Evolutionary conservation across 2,797 vertebrate species (phyloP), one percentile per base, ranked within the genome.

Genomic region (Acipenser transmontanus): DNA sequence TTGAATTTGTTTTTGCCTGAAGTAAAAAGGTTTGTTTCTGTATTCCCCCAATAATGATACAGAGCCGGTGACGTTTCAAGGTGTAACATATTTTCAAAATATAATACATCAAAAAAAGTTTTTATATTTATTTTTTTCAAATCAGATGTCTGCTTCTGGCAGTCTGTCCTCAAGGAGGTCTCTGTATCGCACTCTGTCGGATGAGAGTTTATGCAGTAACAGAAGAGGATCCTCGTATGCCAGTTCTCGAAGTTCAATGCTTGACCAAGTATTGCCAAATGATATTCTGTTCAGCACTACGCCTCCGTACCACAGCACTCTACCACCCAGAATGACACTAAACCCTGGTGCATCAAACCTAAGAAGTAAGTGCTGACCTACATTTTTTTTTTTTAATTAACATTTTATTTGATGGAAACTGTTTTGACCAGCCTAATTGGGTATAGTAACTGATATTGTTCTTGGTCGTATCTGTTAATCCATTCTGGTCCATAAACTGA

Each of bases 251-350:
- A 96, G 95, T 74, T 98, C 95, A 51, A 75, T 95, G 80, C 84
- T 98, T 68, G 96, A 98, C 78, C 95, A 97, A 67, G 92, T 91
- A 14, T 74, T 97, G 89, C 94, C 95, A 69, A 97, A 91, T 7
- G 95, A 98, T 80, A 97, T 96, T 81, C 86, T 98, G 8, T 98
- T 98, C 90, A 97, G 95, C 86, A 95, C 92, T 69, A 97, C 96
- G 0, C 95, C 92, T 1, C 93, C 96, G 0, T 96, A 94, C 79
- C 93, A 93, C 83, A 93, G 91, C 85, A 97, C 96, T 0, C 72
- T 97, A 77, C 95, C 96, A 1, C 89, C 94, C 0, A 87, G 94
- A 64, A 93, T 92, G 76, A 81, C 88, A 77, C 86, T 91, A 69
- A 86, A 86, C n/a, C 89, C 92, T 70, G 89, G 88, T 69, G 76